A percentile compares a stretch with the other conserved stretches of the same genome.
Conservation (phyloP, 2,797 vertebrate genomes). For the Urophycis tenuis region DNA sequence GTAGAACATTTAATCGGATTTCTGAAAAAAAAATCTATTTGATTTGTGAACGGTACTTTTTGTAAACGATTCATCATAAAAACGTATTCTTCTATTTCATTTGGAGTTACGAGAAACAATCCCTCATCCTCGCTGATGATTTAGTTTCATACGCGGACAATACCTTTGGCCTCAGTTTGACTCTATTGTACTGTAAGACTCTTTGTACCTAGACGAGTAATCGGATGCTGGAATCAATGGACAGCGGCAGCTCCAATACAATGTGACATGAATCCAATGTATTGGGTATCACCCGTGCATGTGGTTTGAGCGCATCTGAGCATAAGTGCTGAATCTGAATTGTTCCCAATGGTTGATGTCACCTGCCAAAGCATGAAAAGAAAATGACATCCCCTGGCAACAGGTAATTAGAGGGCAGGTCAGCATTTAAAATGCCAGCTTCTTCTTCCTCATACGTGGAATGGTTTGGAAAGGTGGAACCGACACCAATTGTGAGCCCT, state of each 20-base stretch:
- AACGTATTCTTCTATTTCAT: too few species aligned
- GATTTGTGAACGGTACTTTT: too few species aligned
- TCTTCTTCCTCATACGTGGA: constrained; percentile 7
- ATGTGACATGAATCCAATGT: neutral
- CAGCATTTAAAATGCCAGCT: neutral
- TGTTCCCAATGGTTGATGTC: neutral
- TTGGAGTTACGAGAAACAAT: too few species aligned
- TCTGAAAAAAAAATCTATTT: too few species aligned
- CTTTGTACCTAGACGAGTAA: neutral
- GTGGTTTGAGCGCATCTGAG: neutral
- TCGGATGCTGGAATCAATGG: neutral
- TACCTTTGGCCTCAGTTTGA: too few species aligned
- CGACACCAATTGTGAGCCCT: constrained; percentile 15
- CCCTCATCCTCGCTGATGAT: too few species aligned
- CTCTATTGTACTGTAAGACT: neutral
- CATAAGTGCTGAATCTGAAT: neutral
- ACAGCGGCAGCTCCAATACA: neutral
- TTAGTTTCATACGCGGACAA: too few species aligned
- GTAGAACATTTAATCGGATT: too few species aligned
- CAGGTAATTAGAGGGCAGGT: neutral
- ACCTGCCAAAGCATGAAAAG: neutral
- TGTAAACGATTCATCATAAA: too few species aligned
- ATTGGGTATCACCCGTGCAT: neutral
- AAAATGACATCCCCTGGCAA: neutral
- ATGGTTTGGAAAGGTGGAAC: constrained; percentile 20